These are phyloP conservation scores for Bombyx huttoni DNA, from an alignment of 2,888 invertebrate genomes.

Conservation along the genomic window DNA sequence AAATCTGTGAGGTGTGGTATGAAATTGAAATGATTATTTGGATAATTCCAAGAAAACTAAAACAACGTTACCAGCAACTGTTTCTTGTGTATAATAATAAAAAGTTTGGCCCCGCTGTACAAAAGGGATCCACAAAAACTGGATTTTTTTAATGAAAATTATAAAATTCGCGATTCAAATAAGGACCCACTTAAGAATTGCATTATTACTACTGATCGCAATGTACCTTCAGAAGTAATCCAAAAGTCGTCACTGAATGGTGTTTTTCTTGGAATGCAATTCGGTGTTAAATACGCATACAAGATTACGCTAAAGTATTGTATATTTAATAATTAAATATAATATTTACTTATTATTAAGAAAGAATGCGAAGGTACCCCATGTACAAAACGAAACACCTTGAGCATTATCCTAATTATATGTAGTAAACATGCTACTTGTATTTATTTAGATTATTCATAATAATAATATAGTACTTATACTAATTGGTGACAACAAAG, in stretches of 20 bases:
- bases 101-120: slow-evolving; percentile 63
- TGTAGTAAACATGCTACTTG: slow-evolving; percentile 37
- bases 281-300: slow-evolving; percentile 34
- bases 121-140: slow-evolving; percentile 58
- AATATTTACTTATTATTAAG: slow-evolving; percentile 7
- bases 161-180: slow-evolving; percentile 15
- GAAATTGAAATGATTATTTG: not conserved
- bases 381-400: slow-evolving; percentile 55
- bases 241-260: slow-evolving; percentile 27
- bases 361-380: slow-evolving; percentile 31
- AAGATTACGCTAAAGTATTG: slow-evolving; percentile 3
- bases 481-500: slow-evolving; percentile 55
- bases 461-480: slow-evolving; percentile 40
- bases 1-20: slow-evolving; percentile 12
- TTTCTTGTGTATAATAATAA: slow-evolving; percentile 37
- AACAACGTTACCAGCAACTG: slow-evolving; percentile 9
- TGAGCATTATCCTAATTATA: slow-evolving; percentile 67
- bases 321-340: slow-evolving; percentile 14
- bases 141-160: slow-evolving; percentile 29
- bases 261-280: slow-evolving; percentile 50
- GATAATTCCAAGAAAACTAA: too few relatives aligned
- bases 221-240: slow-evolving; percentile 44
- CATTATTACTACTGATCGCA: slow-evolving; percentile 60
- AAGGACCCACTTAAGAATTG: slow-evolving; percentile 45
- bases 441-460: slow-evolving; percentile 14